A percentile compares a stretch with the other conserved stretches of the same genome.
These are phyloP conservation scores for Cricetomys ansorgei DNA, from an alignment of 2,113 vertebrate genomes.

Conservation along the genomic window DNA sequence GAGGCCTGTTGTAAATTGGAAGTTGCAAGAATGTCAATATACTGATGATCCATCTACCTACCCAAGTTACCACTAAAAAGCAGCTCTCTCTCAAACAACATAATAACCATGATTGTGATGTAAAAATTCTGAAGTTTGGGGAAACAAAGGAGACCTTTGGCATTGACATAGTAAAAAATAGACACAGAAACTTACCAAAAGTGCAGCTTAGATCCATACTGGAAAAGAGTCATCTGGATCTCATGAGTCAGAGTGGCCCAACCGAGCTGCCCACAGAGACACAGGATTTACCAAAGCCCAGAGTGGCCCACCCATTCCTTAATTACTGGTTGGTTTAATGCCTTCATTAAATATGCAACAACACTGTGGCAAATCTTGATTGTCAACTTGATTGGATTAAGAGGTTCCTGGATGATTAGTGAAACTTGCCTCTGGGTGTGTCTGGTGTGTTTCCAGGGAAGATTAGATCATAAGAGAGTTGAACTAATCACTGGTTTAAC, in stretches of 20 bases:
- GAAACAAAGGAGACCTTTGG: not conserved
- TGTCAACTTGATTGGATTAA: constrained; percentile 48
- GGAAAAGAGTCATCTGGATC: not conserved
- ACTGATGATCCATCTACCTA: not conserved
- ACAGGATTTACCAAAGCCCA: not conserved
- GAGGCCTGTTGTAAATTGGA: not conserved
- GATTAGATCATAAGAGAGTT: not conserved
- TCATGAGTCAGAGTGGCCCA: not conserved
- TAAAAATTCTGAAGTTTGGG: not conserved
- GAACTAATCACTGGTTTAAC: constrained; percentile 7
- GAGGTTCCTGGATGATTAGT: constrained; percentile 20
- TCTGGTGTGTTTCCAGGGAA: not conserved
- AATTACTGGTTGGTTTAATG: constrained; percentile 2
- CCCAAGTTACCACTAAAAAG: not conserved
- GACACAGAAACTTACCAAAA: not conserved
- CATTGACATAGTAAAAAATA: not conserved
- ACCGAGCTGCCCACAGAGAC: not conserved
- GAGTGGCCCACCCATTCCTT: not conserved
- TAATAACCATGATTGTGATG: not conserved
- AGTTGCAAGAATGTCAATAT: not conserved
- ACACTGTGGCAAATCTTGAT: not conserved
- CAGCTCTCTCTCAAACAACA: not conserved
- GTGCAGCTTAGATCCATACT: not conserved
- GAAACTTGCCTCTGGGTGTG: not conserved
- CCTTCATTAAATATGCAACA: not conserved